These are phyloP conservation scores for Haliaeetus leucogaster DNA, from an alignment of 2,113 vertebrate species.

Conservation along the genomic window DNA sequence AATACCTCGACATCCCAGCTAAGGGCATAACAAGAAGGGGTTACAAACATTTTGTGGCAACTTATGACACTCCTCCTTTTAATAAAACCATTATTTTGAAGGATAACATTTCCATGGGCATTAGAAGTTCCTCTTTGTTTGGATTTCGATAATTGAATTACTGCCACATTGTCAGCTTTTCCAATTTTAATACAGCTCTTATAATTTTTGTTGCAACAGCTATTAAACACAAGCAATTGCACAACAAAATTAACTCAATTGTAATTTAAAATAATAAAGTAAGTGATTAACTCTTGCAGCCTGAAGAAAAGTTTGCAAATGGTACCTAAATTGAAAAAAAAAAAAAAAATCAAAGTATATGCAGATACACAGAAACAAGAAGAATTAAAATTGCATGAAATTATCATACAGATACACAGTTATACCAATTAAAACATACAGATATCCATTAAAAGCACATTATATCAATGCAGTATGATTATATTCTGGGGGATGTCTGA, in stretches of 20 bases:
- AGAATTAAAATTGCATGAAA: not conserved
- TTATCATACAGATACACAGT: not conserved
- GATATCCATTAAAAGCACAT: not conserved
- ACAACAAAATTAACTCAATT: not conserved
- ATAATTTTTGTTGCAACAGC: not conserved
- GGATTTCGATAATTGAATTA: not conserved
- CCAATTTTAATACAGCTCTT: not conserved
- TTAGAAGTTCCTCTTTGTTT: not conserved
- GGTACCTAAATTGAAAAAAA: not conserved
- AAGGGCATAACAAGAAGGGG: not conserved
- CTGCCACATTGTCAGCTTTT: not conserved
- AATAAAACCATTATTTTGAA: not conserved
- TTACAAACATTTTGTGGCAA: not conserved
- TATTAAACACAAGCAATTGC: conserved; percentile 2
- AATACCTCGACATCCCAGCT: not conserved
- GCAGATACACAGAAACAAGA: not conserved
- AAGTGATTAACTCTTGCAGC: not conserved
- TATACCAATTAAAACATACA: not conserved
- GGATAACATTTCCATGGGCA: not conserved
- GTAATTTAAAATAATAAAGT: not conserved
- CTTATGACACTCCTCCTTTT: not conserved
- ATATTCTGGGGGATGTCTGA: not conserved
- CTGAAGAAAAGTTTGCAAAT: not conserved
- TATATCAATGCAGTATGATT: not conserved
- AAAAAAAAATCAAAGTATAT: not conserved